Conservation (phyloP, 2,113 vertebrate genomes). For the Felis chaus region DNA sequence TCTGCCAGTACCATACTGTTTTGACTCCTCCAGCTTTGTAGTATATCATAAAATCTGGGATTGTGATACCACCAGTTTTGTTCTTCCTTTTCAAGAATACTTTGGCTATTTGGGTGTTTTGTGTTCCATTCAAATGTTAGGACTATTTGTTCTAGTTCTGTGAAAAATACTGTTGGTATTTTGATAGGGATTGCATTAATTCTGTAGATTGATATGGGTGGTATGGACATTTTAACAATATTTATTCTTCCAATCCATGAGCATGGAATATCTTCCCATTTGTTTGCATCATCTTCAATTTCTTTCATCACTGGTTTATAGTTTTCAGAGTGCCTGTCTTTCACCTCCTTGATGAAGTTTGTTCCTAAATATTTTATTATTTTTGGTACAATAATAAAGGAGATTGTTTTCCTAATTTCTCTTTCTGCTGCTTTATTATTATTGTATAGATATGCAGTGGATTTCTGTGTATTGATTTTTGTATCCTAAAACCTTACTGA, state of each 20-base stretch:
- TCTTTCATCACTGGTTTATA: background rate
- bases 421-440: background rate
- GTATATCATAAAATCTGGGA: background rate
- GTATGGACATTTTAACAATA: background rate
- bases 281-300: background rate
- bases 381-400: background rate
- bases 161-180: background rate
- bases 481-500: background rate
- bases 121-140: background rate
- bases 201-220: background rate
- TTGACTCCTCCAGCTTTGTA: background rate
- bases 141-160: background rate
- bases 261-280: background rate
- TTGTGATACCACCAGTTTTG: background rate
- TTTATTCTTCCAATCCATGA: background rate
- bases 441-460: background rate
- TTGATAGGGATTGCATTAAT: background rate
- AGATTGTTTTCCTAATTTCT: background rate
- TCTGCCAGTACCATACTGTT: background rate
- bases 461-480: background rate
- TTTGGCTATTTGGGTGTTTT: background rate
- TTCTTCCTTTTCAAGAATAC: background rate
- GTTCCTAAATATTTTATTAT: background rate
- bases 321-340: background rate
- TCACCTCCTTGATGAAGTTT: background rate